Evolutionary conservation across 1,140 invertebrate species (phyloP).

Genomic region (Neodiprion fabricii): DNA sequence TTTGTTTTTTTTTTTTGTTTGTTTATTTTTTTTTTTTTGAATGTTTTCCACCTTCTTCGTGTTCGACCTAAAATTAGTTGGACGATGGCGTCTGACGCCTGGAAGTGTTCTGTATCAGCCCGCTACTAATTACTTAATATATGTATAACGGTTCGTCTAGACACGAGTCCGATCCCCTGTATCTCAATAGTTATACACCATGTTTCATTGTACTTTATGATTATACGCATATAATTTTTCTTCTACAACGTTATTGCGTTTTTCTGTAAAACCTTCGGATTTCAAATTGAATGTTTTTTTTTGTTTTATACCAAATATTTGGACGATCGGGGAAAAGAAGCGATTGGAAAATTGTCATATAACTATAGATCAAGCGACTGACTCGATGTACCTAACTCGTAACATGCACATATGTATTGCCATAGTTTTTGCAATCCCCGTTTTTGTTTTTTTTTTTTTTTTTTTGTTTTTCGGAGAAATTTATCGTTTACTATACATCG

Average conservation of each 20-base stretch:
- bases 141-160: neutral
- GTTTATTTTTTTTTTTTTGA: no score
- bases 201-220: no score
- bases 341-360: no score
- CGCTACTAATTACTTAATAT: neutral
- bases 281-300: constrained; percentile 20
- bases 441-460: constrained; percentile 26
- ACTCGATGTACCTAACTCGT: no score
- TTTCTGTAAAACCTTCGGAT: no score
- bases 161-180: neutral
- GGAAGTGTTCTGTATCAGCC: constrained; percentile 35
- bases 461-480: neutral
- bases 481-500: constrained; percentile 15
- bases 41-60: no score
- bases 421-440: constrained; percentile 26
- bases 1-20: no score
- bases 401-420: no score
- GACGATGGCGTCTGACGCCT: constrained; percentile 58
- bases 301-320: constrained; percentile 29
- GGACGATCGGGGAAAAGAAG: no score
- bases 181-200: neutral
- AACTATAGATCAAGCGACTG: no score
- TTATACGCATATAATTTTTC: no score
- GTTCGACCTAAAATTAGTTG: constrained; percentile 55
- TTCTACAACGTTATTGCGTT: no score